Conservation (phyloP, 2,113 vertebrate species). For the Agelaius phoeniceus region DNA sequence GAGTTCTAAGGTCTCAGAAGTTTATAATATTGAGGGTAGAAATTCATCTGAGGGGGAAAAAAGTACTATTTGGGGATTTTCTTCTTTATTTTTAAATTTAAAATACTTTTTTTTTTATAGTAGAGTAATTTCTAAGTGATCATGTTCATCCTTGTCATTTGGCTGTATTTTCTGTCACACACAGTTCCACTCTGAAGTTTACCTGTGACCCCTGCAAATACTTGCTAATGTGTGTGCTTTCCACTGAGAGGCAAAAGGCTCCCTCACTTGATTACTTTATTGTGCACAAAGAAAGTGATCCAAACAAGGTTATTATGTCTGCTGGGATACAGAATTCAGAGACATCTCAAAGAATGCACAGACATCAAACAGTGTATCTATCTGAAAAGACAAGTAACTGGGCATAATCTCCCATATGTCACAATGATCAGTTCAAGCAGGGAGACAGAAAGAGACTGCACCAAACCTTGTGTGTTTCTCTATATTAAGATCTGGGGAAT, state of each 20-base stretch:
- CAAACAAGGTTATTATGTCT: neutral
- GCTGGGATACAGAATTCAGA: neutral
- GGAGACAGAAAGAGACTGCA: neutral
- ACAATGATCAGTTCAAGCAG: neutral
- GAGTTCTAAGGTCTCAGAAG: neutral
- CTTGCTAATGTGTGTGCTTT: neutral
- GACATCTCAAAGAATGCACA: neutral
- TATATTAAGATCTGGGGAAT: neutral
- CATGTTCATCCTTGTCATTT: neutral
- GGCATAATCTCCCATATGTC: slow-evolving; percentile 10
- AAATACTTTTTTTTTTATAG: neutral
- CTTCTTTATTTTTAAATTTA: neutral
- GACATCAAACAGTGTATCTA: neutral
- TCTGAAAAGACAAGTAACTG: neutral
- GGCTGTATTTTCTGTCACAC: neutral
- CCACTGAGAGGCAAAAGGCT: neutral
- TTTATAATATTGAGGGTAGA: neutral
- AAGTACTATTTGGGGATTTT: neutral
- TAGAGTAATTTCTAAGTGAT: neutral
- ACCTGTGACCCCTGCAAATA: neutral
- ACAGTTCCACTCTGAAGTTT: neutral
- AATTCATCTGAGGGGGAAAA: neutral
- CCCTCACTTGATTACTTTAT: neutral
- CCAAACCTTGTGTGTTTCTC: neutral
- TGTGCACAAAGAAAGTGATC: neutral